Evolutionary conservation across 2,888 invertebrate species (phyloP), one percentile per base, ranked within the genome.

Genomic region (Megastigmus dorsalis): DNA sequence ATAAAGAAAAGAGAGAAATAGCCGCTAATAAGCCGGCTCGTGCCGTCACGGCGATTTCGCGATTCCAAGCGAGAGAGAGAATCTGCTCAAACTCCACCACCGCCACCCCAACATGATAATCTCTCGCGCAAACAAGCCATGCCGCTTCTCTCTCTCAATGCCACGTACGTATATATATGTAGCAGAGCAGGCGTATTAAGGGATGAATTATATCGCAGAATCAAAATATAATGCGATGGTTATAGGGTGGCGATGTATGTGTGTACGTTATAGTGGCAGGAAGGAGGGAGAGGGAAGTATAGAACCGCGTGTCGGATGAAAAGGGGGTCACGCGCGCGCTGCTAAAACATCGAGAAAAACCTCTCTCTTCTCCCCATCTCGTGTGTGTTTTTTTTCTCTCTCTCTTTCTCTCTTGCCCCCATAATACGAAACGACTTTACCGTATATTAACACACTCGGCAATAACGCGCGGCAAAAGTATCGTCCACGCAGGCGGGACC

Each of bases 161-260:
- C 33, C n/a, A n/a, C n/a, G 15, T 48, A 9, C 9, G 52, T 52
- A 52, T 26, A 52, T 52, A 38, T 38, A 52, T 48, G 33, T 20
- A 23, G 13, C 15, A 38, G 28, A 13, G 76, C 7, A n/a, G 72
- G 68, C 80, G 82, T 81, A 83, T 86, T 84, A 84, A n/a, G 82
- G 83, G 84, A 82, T 82, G 85, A 87, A 87, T 87, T 86, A 75
- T 75, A 86, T 86, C 87, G 80, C 78, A 82, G 84, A 87, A 86
- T 87, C 84, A 86, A 85, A 87, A 87, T 86, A 86, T 86, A 86
- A 87, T 86, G 87, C 86, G 85, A 84, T 83, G 80, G 82, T 80
- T n/a, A n/a, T 82, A 76, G 82, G 84, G 82, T 79, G 82, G 79
- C 80, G 45, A n/a, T n/a, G n/a, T n/a, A n/a, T n/a, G n/a, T n/a